phyloP scores from a whole-genome alignment of 2,888 invertebrate genomes.

The Leucophora obtusa region DNA sequence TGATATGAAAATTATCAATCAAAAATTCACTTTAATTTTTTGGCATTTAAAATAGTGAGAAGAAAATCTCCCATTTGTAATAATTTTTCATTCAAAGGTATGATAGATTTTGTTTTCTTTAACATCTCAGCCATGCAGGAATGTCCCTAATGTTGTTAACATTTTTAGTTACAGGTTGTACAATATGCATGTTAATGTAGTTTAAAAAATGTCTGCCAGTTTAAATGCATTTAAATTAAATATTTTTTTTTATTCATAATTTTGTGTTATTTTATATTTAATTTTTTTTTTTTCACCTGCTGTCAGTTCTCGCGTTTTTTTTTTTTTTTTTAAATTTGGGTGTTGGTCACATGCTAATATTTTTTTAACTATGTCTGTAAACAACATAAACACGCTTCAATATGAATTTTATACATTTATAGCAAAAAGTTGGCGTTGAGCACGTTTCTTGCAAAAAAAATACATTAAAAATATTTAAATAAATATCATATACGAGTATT shows the following conservation, averaged over 20 bases:
- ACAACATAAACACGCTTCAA: conserved; percentile 39
- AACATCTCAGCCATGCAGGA: too few species aligned
- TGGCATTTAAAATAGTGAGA: too few species aligned
- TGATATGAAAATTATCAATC: too few species aligned
- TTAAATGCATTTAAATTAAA: neutral
- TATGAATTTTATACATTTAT: neutral
- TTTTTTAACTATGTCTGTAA: conserved; percentile 24
- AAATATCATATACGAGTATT: neutral
- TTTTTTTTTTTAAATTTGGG: neutral
- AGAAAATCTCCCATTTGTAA: too few species aligned
- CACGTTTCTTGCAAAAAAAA: neutral
- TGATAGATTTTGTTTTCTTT: too few species aligned
- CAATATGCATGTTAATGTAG: too few species aligned
- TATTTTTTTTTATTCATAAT: neutral
- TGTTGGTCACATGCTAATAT: neutral
- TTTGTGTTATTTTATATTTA: neutral
- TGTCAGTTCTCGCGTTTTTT: neutral
- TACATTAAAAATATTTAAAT: neutral
- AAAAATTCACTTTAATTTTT: too few species aligned
- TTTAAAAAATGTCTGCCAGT: neutral
- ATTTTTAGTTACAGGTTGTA: too few species aligned
- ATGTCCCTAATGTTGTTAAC: too few species aligned
- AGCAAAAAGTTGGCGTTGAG: neutral
- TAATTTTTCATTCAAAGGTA: too few species aligned
- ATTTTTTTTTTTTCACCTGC: neutral